phyloP scores from a whole-genome alignment of 2,797 vertebrate genomes.

The Dryobates pubescens region DNA sequence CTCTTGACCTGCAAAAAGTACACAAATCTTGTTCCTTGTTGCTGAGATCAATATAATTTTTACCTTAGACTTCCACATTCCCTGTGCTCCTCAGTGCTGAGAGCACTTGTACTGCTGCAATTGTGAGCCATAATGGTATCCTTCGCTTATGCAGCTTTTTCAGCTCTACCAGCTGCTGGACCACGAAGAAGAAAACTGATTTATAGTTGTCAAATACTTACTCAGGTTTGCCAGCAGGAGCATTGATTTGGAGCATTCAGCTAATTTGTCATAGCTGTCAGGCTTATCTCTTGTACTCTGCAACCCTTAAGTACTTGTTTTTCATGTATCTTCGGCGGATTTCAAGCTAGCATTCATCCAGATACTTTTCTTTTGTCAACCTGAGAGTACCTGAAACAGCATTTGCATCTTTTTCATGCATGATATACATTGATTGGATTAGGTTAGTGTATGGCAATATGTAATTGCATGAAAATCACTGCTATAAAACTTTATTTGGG shows the following conservation, averaged over 20 bases:
- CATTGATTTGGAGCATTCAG: neutral
- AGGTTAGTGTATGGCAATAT: neutral
- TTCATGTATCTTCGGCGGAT: neutral
- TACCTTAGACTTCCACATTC: neutral
- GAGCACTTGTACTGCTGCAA: neutral
- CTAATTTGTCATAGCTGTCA: neutral
- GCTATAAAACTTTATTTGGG: neutral
- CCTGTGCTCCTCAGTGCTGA: neutral
- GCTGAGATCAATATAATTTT: neutral
- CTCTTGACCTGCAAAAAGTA: neutral
- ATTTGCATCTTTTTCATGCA: neutral
- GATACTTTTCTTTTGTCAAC: neutral
- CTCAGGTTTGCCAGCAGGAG: neutral
- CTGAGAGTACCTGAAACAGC: neutral
- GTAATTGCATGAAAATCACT: neutral
- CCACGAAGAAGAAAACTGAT: neutral
- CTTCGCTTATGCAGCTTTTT: neutral
- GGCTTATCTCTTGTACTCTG: neutral
- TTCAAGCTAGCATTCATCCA: slow-evolving; percentile 1
- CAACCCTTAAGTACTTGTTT: neutral
- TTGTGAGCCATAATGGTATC: neutral
- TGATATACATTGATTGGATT: neutral
- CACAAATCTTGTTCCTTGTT: neutral
- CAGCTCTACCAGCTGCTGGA: neutral
- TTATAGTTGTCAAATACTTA: neutral